Percentiles rank a stretch among this genome's conserved stretches.
Evolutionary conservation across 30 jellyfish, hydroid and myxozoan species (phyloP).

Genomic region (Sanderia malayensis): DNA sequence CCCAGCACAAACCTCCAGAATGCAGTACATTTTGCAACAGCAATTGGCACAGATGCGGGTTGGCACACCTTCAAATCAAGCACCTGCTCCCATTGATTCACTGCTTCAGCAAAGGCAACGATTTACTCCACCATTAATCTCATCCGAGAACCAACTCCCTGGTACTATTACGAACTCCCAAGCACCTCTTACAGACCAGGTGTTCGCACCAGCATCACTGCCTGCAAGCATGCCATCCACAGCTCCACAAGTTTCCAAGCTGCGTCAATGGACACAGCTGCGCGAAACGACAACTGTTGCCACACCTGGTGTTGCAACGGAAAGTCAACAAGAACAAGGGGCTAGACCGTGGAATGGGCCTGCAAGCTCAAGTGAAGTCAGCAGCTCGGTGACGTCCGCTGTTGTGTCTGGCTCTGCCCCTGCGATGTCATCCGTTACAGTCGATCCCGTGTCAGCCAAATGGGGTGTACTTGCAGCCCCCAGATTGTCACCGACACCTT

Average conservation of each 20-base stretch:
- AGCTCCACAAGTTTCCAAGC: slow-evolving; percentile 88
- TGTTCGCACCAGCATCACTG: slow-evolving; percentile 19
- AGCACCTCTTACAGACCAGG: slow-evolving; percentile 12
- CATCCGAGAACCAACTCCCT: slow-evolving; percentile 4
- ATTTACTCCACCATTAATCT: slow-evolving; percentile 27
- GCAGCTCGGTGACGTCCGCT: too few relatives aligned
- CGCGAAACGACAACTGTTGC: slow-evolving; percentile 42
- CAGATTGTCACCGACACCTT: slow-evolving; percentile 96
- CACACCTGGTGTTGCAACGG: slow-evolving; percentile 47
- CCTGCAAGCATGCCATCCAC: slow-evolving; percentile 24
- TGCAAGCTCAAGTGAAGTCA: slow-evolving; percentile 6
- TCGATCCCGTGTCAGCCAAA: slow-evolving; percentile 97
- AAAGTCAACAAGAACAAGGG: slow-evolving; percentile 10
- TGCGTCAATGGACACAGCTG: slow-evolving; percentile 85
- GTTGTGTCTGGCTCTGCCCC: too few relatives aligned
- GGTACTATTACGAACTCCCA: slow-evolving; percentile 18
- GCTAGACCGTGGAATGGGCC: slow-evolving; percentile 32
- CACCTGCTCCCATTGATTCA: too few relatives aligned
- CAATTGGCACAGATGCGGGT: slow-evolving; percentile 22
- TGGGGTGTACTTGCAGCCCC: slow-evolving; percentile 99
- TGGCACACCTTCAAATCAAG: too few relatives aligned
- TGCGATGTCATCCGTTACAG: slow-evolving; percentile 54
- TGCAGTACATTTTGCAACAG: slow-evolving; percentile 47
- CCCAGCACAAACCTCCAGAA: slow-evolving; percentile 35
- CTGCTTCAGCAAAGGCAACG: slow-evolving; percentile 6